phyloP scores from a whole-genome alignment of 2,888 invertebrate species.

The Odontocerum albicorne region DNA sequence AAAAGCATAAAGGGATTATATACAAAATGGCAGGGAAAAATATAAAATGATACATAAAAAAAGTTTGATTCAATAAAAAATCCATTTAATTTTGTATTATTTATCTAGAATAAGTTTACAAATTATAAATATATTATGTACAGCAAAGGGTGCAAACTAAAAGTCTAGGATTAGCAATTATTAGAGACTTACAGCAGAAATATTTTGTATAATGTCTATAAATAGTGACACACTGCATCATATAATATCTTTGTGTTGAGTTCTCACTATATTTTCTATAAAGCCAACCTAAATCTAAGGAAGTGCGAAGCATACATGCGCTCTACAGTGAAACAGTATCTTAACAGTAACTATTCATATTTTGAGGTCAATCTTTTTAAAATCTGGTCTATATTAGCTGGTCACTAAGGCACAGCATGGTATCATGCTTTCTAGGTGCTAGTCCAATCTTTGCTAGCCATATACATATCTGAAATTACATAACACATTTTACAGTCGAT shows the following conservation, averaged over 20 bases:
- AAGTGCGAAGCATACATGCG: constrained; percentile 28
- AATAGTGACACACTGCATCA: neutral
- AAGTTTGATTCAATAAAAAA: neutral
- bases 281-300: neutral
- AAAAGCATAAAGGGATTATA: constrained; percentile 36
- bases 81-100: neutral
- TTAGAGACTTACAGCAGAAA: neutral
- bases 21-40: constrained; percentile 7
- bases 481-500: constrained; percentile 23
- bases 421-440: constrained; percentile 35
- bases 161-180: neutral
- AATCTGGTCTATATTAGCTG: constrained; percentile 26
- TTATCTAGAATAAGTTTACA: neutral
- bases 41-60: no score
- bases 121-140: neutral
- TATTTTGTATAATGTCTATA: neutral
- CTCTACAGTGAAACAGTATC: constrained; percentile 10
- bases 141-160: neutral
- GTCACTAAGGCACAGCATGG: constrained; percentile 32
- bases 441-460: constrained; percentile 35
- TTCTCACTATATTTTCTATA: no score
- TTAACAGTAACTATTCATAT: constrained; percentile 10
- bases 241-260: neutral
- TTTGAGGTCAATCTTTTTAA: constrained; percentile 12
- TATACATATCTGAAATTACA: constrained; percentile 35